phyloP scores from a whole-genome alignment of 2,113 vertebrate species.

The Polyodon spathula region DNA sequence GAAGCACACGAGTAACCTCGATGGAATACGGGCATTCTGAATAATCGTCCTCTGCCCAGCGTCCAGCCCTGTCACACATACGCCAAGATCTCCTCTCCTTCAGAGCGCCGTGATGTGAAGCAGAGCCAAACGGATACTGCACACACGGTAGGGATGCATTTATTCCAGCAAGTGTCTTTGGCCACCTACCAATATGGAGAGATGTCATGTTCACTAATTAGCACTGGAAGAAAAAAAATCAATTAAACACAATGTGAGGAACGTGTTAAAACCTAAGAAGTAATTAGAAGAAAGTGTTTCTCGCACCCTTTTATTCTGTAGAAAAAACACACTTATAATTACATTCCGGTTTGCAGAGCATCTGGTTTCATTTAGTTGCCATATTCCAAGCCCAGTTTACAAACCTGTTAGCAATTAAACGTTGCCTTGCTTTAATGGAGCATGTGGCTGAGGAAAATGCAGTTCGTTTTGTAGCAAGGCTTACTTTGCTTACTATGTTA shows the following conservation, averaged over 20 bases:
- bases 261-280: too few relatives aligned
- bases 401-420: not conserved
- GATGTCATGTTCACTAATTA: not conserved
- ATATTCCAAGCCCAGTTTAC: not conserved
- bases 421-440: not conserved
- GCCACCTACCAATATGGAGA: conserved; percentile 61
- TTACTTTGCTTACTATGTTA: not conserved
- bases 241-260: not conserved
- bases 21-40: conserved; percentile 74
- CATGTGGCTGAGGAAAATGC: not conserved
- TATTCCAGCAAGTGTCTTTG: conserved; percentile 74
- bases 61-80: conserved; percentile 66
- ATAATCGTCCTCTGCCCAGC: conserved; percentile 77
- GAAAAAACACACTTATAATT: too few relatives aligned
- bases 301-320: too few relatives aligned
- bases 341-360: not conserved
- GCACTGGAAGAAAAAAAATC: not conserved
- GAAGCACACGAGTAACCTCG: conserved; percentile 71
- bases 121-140: conserved; percentile 49
- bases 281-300: not conserved
- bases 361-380: not conserved
- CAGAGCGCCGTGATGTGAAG: conserved; percentile 25
- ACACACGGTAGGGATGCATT: conserved; percentile 67
- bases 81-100: conserved; percentile 73
- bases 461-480: not conserved